Base-by-base conservation (phyloP, 2,888 invertebrate genomes). In the Tuberolachnus salignus region DNA sequence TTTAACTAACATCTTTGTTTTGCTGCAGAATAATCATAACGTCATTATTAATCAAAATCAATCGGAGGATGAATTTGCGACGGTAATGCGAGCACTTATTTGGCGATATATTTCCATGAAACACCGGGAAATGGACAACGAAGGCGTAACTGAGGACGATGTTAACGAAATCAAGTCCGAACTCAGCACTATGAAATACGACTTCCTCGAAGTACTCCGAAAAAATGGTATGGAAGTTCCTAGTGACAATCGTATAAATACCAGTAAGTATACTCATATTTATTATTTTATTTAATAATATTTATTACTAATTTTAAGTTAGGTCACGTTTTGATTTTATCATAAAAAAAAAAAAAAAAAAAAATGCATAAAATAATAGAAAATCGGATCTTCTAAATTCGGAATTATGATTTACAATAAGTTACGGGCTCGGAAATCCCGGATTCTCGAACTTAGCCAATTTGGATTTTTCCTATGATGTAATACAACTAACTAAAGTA, bases 141-240 rank as follows among this genome's bases (percentile, higher is more conserved):
- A 92, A 71, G 89, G 92, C 0, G 95, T 97, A 0, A 95, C 95
- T 0, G 97, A 97, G 85, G 97, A 98, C 83, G 93, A 95, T 84
- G 89, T 98, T 81, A 97, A 96, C 84, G 97, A 97, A 86, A 90
- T 98, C 46, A 97, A 97, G 86, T 93, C 93, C 83, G 97, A 97
- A 83, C 92, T 98, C 59, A 95, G 95, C 0, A 91, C 96, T 0
- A 91, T 97, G 88, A 90, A 95, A 82, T 97, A 93, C 84, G 97
- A 98, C 85, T 88, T 98, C 82, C 87, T 97, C 1, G 96, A 97
- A 83, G 93, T 97, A 49, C 90, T 97, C 67, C 90, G 91, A 82
- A 92, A 89, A 85, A 97, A 95, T 84, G 96, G 96, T 59, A 91
- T 94, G 92, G 92, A 94, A 84, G 91, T 92, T 0, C 91, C 92